Conservation (phyloP, 1,140 invertebrate genomes). For the Sycophaga agraensis region DNA sequence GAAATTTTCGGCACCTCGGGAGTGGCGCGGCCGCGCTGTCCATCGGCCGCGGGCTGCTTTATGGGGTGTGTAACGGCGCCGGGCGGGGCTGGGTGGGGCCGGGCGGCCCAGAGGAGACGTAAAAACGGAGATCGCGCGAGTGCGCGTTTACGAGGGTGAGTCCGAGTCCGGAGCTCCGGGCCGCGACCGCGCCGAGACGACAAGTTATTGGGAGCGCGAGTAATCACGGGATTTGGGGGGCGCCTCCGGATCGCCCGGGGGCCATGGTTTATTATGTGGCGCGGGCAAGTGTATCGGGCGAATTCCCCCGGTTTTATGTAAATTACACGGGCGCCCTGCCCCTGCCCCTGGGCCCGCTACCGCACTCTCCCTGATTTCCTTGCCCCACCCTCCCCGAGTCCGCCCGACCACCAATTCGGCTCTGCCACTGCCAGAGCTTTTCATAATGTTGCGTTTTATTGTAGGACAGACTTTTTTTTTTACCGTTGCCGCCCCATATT, state of each 20-base stretch:
- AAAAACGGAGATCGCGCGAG: conserved; percentile 37
- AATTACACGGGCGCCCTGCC: conserved; percentile 12
- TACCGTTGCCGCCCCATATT: too few relatives aligned
- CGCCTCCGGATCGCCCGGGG: background rate
- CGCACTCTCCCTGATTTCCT: conserved; percentile 2
- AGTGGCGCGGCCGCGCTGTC: background rate
- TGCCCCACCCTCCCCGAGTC: too few relatives aligned
- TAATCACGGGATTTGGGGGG: conserved; percentile 33
- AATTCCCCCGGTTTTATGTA: conserved; percentile 17
- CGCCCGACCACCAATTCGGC: too few relatives aligned
- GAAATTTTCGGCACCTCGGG: too few relatives aligned
- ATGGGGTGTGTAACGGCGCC: conserved; percentile 46
- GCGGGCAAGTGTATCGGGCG: background rate
- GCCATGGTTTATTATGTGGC: conserved; percentile 6
- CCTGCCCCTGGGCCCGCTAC: too few relatives aligned
- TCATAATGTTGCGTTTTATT: too few relatives aligned
- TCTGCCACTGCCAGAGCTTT: too few relatives aligned
- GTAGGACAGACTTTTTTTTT: too few relatives aligned
- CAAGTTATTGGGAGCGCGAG: conserved; percentile 22
- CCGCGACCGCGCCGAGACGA: background rate
- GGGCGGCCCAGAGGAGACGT: conserved; percentile 45
- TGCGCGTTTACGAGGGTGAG: background rate
- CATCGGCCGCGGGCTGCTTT: conserved; percentile 32
- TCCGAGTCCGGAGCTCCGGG: background rate
- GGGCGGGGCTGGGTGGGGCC: conserved; percentile 28